Evolutionary conservation across 2,888 invertebrate species (phyloP).

Genomic region (Schrankia costaestrigalis): DNA sequence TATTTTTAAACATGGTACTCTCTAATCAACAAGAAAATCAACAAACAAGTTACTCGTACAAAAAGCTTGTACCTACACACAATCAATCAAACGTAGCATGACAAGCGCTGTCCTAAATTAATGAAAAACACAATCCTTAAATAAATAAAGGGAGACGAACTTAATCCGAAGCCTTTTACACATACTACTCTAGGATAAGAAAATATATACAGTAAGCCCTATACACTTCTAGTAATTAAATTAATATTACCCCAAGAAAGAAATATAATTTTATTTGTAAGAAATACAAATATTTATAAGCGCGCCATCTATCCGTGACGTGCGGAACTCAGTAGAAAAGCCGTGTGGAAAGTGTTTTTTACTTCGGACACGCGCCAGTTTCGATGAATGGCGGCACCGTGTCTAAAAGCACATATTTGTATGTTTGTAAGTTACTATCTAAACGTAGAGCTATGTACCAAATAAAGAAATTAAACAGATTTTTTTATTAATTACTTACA

Average conservation of each 20-base stretch:
- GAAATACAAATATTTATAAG: slow-evolving; percentile 6
- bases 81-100: slow-evolving; percentile 12
- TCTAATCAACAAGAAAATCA: not conserved
- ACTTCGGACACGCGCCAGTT: slow-evolving; percentile 22
- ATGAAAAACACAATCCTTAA: slow-evolving; percentile 17
- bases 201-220: too few species aligned
- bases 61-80: not conserved
- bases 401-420: slow-evolving; percentile 10
- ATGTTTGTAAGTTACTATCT: too few species aligned
- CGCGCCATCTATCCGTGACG: slow-evolving; percentile 58
- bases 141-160: slow-evolving; percentile 11
- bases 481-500: too few species aligned
- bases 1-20: too few species aligned
- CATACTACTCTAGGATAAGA: too few species aligned
- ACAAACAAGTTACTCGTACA: not conserved
- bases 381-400: slow-evolving; percentile 26
- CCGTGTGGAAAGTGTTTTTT: slow-evolving; percentile 31
- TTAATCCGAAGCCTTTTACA: too few species aligned
- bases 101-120: slow-evolving; percentile 11
- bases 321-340: slow-evolving; percentile 50
- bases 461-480: too few species aligned
- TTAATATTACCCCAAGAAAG: too few species aligned
- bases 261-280: too few species aligned
- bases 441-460: too few species aligned
- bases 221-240: too few species aligned